phyloP scores from a whole-genome alignment of 2,113 vertebrate species.

The Spheniscus mendiculus region DNA sequence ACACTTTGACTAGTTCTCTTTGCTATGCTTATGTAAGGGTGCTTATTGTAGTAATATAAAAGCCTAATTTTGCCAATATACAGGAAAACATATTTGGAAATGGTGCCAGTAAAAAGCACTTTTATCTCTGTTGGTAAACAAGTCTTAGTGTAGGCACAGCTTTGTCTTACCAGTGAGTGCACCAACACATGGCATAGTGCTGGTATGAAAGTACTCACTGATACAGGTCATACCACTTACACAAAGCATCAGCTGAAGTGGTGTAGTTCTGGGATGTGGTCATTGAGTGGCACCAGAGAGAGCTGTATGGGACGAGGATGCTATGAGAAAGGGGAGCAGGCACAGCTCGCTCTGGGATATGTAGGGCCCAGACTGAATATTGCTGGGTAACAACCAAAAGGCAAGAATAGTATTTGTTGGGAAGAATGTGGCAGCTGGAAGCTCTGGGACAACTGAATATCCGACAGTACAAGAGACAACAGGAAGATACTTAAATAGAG shows the following conservation, averaged over 20 bases:
- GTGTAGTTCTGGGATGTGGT: background rate
- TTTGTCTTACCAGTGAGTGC: background rate
- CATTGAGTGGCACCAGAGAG: conserved; percentile 57
- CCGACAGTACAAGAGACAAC: background rate
- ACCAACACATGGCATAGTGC: background rate
- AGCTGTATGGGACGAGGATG: background rate
- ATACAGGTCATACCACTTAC: accelerated
- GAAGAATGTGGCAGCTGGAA: background rate
- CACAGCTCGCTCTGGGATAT: background rate
- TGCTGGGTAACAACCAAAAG: background rate
- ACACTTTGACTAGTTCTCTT: background rate
- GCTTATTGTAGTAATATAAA: background rate
- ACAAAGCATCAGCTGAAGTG: background rate
- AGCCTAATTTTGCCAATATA: background rate
- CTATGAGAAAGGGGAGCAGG: background rate
- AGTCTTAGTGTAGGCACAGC: background rate
- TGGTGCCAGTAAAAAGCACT: background rate
- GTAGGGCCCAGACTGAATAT: background rate
- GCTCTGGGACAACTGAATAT: background rate
- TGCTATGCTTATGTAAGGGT: background rate
- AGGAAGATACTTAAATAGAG: background rate
- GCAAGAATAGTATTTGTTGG: background rate
- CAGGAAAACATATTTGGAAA: background rate
- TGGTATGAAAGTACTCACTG: background rate
- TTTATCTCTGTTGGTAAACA: background rate